A percentile compares a stretch with the other conserved stretches of the same genome.
phyloP scores from a whole-genome alignment of 2,113 vertebrate genomes.

The Actenoides hombroni region DNA sequence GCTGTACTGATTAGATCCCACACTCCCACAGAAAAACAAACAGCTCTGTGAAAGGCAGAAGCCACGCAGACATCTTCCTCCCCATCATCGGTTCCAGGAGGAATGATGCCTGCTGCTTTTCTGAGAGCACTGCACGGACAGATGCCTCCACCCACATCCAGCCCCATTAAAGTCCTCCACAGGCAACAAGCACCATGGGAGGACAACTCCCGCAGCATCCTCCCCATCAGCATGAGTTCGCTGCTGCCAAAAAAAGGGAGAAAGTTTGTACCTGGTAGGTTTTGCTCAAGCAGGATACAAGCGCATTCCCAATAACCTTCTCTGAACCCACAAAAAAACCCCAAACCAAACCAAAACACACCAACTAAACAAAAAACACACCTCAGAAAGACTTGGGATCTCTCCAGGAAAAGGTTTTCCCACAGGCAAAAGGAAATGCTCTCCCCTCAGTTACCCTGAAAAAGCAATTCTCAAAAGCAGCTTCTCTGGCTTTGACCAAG shows the following conservation, averaged over 20 bases:
- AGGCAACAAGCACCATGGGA: rapidly evolving
- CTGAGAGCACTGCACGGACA: neutral
- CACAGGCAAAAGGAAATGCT: constrained; percentile 15
- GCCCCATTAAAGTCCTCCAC: neutral
- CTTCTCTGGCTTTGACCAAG: neutral
- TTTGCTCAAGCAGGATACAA: neutral
- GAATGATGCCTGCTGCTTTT: neutral
- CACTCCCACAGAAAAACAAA: neutral
- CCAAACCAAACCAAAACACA: no score
- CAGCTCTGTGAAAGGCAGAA: neutral
- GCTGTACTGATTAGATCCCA: neutral
- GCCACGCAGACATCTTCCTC: neutral
- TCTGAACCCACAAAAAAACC: neutral
- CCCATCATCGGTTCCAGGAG: neutral
- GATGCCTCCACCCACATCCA: neutral
- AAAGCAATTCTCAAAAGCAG: neutral
- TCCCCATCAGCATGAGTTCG: neutral
- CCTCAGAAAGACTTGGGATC: neutral
- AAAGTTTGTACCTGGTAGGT: neutral
- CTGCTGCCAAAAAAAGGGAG: neutral
- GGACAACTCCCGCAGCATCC: neutral
- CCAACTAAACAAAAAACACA: neutral
- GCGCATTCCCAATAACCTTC: neutral
- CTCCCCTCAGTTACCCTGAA: neutral
- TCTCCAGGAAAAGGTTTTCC: constrained; percentile 22